These are phyloP conservation scores for Radopholus similis DNA, from an alignment of 1,140 invertebrate species.

Conservation along the genomic window DNA sequence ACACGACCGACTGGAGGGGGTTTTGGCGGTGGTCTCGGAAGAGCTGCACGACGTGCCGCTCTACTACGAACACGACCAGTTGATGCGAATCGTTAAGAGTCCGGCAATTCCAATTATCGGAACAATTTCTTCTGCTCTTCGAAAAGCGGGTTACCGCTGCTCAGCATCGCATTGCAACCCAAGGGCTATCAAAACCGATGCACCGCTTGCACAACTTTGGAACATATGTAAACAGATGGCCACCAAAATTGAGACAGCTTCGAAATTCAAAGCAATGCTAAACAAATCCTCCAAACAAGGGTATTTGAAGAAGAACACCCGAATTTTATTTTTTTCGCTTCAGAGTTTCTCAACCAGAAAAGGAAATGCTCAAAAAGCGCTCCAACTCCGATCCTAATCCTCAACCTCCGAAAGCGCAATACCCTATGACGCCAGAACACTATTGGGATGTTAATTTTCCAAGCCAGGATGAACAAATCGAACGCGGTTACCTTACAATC, in stretches of 20 bases:
- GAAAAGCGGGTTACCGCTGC: slow-evolving; percentile 86
- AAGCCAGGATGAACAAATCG: slow-evolving; percentile 25
- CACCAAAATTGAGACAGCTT: no score
- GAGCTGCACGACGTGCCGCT: slow-evolving; percentile 79
- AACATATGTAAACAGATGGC: no score
- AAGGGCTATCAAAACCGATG: slow-evolving; percentile 86
- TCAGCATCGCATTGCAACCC: slow-evolving; percentile 84
- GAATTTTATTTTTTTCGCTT: no score
- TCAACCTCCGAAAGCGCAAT: no score
- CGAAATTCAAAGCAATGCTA: no score
- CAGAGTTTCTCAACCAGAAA: no score
- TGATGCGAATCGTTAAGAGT: slow-evolving; percentile 40
- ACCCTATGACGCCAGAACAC: slow-evolving; percentile 29
- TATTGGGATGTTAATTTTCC: slow-evolving; percentile 42
- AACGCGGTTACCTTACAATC: slow-evolving; percentile 19
- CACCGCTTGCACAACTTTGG: slow-evolving; percentile 81
- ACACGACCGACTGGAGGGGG: slow-evolving; percentile 70
- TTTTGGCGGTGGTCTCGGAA: slow-evolving; percentile 65
- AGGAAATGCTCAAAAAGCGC: no score
- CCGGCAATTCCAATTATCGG: slow-evolving; percentile 36
- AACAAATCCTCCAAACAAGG: no score
- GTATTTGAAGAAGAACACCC: no score
- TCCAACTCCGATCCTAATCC: no score
- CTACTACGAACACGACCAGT: slow-evolving; percentile 70
- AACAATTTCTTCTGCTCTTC: slow-evolving; percentile 74